These are phyloP conservation scores for Apodemia hepburni DNA, from an alignment of 2,888 invertebrate genomes.

Conservation along the genomic window DNA sequence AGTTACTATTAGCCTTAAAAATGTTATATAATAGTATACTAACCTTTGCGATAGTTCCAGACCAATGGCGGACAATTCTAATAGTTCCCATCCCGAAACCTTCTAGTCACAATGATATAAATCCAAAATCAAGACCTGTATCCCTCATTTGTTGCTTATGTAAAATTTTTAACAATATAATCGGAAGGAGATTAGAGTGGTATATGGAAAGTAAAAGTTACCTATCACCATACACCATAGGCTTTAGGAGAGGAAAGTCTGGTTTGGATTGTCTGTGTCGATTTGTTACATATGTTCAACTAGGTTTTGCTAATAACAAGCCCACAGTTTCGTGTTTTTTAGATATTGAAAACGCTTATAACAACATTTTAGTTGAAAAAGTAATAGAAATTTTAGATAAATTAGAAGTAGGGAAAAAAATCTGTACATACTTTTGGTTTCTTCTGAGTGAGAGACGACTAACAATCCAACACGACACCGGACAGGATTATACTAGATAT, in stretches of 20 bases:
- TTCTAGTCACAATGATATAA: background rate
- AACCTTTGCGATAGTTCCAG: background rate
- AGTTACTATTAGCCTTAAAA: no score
- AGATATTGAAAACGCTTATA: no score
- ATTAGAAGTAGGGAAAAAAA: no score
- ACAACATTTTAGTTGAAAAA: no score
- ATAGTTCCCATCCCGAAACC: background rate
- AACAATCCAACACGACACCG: slow-evolving; percentile 20
- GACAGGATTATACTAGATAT: slow-evolving; percentile 17
- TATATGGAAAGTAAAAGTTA: slow-evolving; percentile 24
- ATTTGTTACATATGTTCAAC: slow-evolving; percentile 25
- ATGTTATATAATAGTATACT: background rate
- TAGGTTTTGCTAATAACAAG: slow-evolving; percentile 28
- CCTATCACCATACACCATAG: slow-evolving; percentile 23
- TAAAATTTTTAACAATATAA: slow-evolving; percentile 18
- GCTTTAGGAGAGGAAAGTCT: slow-evolving; percentile 28
- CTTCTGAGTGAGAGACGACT: slow-evolving; percentile 24
- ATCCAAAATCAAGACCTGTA: background rate
- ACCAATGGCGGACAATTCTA: background rate
- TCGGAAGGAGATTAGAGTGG: slow-evolving; percentile 31
- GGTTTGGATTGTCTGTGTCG: slow-evolving; percentile 26
- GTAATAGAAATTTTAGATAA: no score
- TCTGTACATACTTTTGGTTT: slow-evolving; percentile 5
- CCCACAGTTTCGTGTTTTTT: slow-evolving; percentile 23
- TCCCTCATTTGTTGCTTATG: background rate